Evolutionary conservation across 2,113 vertebrate species (phyloP).

Genomic region (Eulemur rufifrons): DNA sequence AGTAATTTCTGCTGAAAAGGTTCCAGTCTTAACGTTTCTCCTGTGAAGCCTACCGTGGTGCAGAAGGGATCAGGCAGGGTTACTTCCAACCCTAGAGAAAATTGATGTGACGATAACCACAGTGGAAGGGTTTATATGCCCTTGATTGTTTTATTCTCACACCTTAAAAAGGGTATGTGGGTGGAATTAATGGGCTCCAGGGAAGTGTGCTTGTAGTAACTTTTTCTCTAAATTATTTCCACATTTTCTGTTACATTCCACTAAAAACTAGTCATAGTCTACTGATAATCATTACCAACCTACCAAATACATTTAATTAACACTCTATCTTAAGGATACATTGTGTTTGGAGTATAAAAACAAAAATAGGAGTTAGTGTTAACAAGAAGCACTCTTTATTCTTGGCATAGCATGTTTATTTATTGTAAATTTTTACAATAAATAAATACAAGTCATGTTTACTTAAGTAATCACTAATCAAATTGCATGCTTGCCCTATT

Average conservation of each 20-base stretch:
- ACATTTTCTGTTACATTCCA: slow-evolving; percentile 19
- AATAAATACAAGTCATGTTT: not conserved
- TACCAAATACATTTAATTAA: not conserved
- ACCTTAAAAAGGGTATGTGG: not conserved
- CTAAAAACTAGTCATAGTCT: slow-evolving; percentile 46
- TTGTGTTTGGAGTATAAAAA: slow-evolving; percentile 2
- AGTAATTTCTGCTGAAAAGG: slow-evolving; percentile 66
- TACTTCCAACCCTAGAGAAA: slow-evolving; percentile 51
- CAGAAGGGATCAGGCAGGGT: slow-evolving; percentile 49
- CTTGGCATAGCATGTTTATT: not conserved
- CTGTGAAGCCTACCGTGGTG: not conserved
- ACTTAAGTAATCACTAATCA: not conserved
- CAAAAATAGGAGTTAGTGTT: slow-evolving; percentile 35
- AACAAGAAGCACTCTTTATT: not conserved
- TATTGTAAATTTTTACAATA: not conserved
- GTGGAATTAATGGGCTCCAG: not conserved
- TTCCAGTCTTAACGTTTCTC: slow-evolving; percentile 49
- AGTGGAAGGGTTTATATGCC: not conserved
- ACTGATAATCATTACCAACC: not conserved
- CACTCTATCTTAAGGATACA: not conserved
- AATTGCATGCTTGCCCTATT: not conserved
- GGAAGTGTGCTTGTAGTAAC: not conserved
- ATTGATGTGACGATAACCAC: not conserved
- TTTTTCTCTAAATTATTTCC: slow-evolving; percentile 41
- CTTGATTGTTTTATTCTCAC: slow-evolving; percentile 53